Conservation (phyloP, 2,797 vertebrate species). For the Oceanodroma leucorhoa region DNA sequence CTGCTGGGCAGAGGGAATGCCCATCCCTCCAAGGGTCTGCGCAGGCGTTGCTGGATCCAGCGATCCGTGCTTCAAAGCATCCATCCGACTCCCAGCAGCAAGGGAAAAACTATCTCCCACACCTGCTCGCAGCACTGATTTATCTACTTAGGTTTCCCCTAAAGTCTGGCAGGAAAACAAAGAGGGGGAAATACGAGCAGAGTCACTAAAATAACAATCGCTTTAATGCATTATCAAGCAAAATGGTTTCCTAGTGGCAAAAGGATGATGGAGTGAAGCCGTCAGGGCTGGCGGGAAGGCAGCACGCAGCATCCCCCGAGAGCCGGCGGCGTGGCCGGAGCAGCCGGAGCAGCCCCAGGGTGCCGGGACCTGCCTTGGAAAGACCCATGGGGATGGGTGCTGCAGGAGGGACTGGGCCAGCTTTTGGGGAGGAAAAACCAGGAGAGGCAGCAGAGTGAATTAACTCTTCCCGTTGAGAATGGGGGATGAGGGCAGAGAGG, state of each 20-base stretch:
- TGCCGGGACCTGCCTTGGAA: background rate
- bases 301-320: background rate
- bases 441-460: background rate
- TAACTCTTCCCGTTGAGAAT: background rate
- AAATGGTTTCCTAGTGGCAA: conserved; percentile 37
- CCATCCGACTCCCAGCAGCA: background rate
- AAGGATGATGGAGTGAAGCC: conserved; percentile 26
- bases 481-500: fast-evolving
- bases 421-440: background rate
- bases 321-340: fast-evolving
- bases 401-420: background rate
- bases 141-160: conserved; percentile 28
- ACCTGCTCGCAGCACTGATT: conserved; percentile 25
- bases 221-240: conserved; percentile 29
- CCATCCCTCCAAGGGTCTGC: background rate
- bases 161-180: conserved; percentile 53
- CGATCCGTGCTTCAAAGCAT: background rate
- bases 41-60: background rate
- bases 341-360: fast-evolving
- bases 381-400: background rate
- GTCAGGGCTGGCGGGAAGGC: background rate
- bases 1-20: background rate
- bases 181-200: conserved; percentile 38
- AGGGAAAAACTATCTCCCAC: background rate
- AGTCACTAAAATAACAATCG: background rate